Base-by-base conservation (phyloP, 1,140 invertebrate species). In the Pseudomyrmex dendroicus region DNA sequence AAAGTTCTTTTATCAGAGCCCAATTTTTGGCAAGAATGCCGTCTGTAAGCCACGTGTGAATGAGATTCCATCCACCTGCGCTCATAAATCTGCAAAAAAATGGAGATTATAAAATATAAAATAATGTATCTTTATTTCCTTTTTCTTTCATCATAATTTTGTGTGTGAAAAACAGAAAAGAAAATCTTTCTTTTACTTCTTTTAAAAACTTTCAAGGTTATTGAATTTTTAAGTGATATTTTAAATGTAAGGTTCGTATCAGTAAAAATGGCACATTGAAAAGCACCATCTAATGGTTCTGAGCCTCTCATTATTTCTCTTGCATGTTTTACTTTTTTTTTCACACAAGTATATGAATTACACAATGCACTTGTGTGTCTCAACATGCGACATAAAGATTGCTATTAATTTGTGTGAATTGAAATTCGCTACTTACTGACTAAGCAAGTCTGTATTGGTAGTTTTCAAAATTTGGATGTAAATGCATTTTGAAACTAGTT, bases 401-500 rank as follows among this genome's bases (percentile, higher is more conserved):
- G 13, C 50, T 52, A 13, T 13, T 52, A 52, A 59, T 17, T 48
- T n/a, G 25, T 8, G n/a, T 78, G 59, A 3, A 61, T 15, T 70
- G 13, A 50, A 85, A 82, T 35, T 62, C 68, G 46, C 77, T 92
- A 96, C 95, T 96, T 95, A 97, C 96, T 97, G 96, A 73, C 97
- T 97, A 48, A 99, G 95, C 76, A 98, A 95, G 85, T 98, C 96
- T 1, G 96, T 95, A 89, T 97, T 96, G n/a, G 98, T 98, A 61
- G 96, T 97, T 94, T 98, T 98, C 63, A 99, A 94, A 89, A 99
- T 98, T 93, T 99, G 97, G 84, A 98, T 96, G 92, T 99, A 99
- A 88, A 99, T 97, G 95, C 98, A 99, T 95, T 98, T 98, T 88
- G 98, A 98, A 50, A 99, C 98, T 72, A 99, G 94, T 93, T 99